These are phyloP conservation scores for Olivierus martensii DNA, from an alignment of 1,140 invertebrate genomes.

Conservation along the genomic window DNA sequence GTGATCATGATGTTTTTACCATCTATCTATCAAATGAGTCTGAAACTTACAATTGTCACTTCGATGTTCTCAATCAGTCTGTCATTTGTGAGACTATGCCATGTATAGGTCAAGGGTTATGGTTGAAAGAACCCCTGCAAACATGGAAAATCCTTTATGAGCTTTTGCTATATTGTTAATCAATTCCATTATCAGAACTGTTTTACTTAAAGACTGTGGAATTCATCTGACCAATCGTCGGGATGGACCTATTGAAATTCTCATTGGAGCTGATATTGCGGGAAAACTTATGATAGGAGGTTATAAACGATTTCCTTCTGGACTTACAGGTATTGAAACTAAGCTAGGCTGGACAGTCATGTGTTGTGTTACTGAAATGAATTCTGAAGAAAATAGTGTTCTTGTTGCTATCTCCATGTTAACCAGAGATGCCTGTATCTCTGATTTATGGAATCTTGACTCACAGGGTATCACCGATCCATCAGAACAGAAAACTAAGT, in stretches of 20 bases:
- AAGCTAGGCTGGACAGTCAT: slow-evolving; percentile 2
- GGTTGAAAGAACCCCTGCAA: slow-evolving; percentile 6
- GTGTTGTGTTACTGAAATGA: neutral
- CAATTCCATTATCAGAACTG: slow-evolving; percentile 11
- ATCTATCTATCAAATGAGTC: too few relatives aligned
- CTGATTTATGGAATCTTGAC: slow-evolving; percentile 30
- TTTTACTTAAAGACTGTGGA: slow-evolving; percentile 4
- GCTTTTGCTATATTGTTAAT: slow-evolving; percentile 15
- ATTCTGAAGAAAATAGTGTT: neutral
- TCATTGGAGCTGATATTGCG: neutral
- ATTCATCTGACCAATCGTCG: neutral
- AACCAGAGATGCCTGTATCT: slow-evolving; percentile 11
- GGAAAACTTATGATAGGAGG: slow-evolving; percentile 1
- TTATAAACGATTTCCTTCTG: neutral
- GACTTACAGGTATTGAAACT: slow-evolving; percentile 2
- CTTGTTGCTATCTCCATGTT: slow-evolving; percentile 18
- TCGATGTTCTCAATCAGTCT: too few relatives aligned
- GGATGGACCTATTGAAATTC: neutral
- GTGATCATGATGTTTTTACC: too few relatives aligned
- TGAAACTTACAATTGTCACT: too few relatives aligned
- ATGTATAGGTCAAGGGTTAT: too few relatives aligned
- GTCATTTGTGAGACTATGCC: too few relatives aligned
- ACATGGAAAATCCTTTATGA: slow-evolving; percentile 13
- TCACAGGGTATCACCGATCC: slow-evolving; percentile 28
- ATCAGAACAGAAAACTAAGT: slow-evolving; percentile 20